Base-by-base conservation (phyloP, 2,797 vertebrate genomes). In the Gadopsis bispinosus region DNA sequence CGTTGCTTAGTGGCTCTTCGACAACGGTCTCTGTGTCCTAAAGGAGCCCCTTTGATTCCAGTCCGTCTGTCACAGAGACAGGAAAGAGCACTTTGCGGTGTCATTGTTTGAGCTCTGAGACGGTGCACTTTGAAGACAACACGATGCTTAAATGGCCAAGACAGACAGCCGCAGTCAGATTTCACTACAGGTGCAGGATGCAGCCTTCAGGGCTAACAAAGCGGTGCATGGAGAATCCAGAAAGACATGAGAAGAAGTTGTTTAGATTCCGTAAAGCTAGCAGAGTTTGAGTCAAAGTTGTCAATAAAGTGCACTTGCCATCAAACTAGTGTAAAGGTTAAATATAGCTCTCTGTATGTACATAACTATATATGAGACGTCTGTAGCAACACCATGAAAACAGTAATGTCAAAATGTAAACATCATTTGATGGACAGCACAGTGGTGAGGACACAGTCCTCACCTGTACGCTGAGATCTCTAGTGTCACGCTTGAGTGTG, bases 221-320 rank as follows among this genome's bases (percentile, higher is more conserved):
- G 26, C 51, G 39, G 66, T 22, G 73, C 55, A 62, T 64, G 45
- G 69, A 55, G 4, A 31, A 83, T 69, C 29, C 12, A 7, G 69
- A 11, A 31, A 66, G 7, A 48, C 4, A 14, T 10, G 31, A 11
- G 59, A 65, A 56, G 67, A 0, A 41, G 79, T 61, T 50, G 64
- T 75, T 76, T 61, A n/a, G 65, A 73, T 35, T 77, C 79, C 67
- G 47, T 67, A 84, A 88, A 90, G 79, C 71, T 63, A 79, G 61
- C 56, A 63, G 80, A 90, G 75, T 83, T 83, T 74, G 84, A 87
- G 77, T 79, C 82, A 88, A 86, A 81, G 87, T 87, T 88, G 71
- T 90, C 51, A 43, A 79, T 91, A 92, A 93, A 91, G 91, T 92
- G 89, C 88, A 90, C 83, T 91, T 92, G 74, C 69, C 60, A 73